Percentiles rank a stretch among this genome's conserved stretches.
These are phyloP conservation scores for Solea senegalensis DNA, from an alignment of 2,113 vertebrate genomes.

Conservation along the genomic window DNA sequence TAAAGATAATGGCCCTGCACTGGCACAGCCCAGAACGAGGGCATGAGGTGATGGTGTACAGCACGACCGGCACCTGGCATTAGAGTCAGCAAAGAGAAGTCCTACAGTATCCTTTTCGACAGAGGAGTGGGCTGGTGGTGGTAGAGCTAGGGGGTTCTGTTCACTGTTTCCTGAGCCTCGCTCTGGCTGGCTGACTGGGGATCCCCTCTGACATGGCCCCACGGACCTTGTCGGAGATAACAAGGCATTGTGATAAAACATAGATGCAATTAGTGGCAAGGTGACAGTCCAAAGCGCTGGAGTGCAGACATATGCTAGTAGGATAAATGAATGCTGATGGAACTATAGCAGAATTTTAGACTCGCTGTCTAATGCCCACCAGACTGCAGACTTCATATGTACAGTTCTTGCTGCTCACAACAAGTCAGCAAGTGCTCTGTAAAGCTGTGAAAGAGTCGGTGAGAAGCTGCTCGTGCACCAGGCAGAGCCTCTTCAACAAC, in stretches of 20 bases:
- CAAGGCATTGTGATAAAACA: slow-evolving; percentile 68
- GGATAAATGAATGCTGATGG: slow-evolving; percentile 58
- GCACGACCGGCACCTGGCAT: slow-evolving; percentile 44
- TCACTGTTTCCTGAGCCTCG: slow-evolving; percentile 37
- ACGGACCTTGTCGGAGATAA: slow-evolving; percentile 65
- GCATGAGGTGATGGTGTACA: slow-evolving; percentile 49
- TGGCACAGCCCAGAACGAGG: slow-evolving; percentile 37
- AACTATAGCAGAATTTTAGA: slow-evolving; percentile 9
- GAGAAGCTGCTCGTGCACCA: slow-evolving; percentile 10
- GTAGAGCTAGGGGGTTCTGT: slow-evolving; percentile 1
- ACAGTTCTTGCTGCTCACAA: slow-evolving; percentile 22
- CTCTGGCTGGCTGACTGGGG: slow-evolving; percentile 47
- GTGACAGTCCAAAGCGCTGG: slow-evolving; percentile 41
- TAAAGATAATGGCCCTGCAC: slow-evolving; percentile 57
- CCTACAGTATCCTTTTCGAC: neutral
- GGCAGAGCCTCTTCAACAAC: slow-evolving; percentile 8
- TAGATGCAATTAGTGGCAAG: slow-evolving; percentile 65
- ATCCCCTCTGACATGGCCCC: slow-evolving; percentile 52
- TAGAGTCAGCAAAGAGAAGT: slow-evolving; percentile 41
- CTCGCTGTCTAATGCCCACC: neutral
- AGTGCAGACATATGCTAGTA: slow-evolving; percentile 41
- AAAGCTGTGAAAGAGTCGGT: slow-evolving; percentile 25
- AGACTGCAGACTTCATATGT: slow-evolving; percentile 11
- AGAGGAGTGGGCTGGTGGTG: neutral
- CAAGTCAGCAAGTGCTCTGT: slow-evolving; percentile 16